phyloP scores from a whole-genome alignment of 2,888 invertebrate species.

The Idaea straminata region DNA sequence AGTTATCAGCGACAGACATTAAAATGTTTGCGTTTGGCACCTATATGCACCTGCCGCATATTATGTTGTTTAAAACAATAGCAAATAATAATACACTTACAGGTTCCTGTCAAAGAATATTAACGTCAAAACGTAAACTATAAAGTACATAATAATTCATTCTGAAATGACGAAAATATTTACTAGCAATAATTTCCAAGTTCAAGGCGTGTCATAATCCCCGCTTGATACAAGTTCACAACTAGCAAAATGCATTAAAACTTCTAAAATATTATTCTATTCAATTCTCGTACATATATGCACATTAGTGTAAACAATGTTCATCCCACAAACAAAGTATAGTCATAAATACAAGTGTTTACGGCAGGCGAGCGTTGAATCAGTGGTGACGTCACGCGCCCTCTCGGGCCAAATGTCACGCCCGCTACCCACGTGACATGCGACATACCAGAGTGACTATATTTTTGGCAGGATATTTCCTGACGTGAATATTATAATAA shows the following conservation, averaged over 20 bases:
- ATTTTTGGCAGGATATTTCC: slow-evolving; percentile 7
- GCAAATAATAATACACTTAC: no score
- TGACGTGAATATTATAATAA: no score
- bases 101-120: not conserved
- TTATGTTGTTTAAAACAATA: no score
- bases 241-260: not conserved
- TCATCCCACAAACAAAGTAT: slow-evolving; percentile 13
- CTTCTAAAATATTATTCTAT: not conserved
- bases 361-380: slow-evolving; percentile 40
- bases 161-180: not conserved
- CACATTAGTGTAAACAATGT: slow-evolving; percentile 3
- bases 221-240: not conserved
- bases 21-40: no score
- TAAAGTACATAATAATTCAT: not conserved
- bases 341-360: slow-evolving; percentile 19
- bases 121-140: not conserved
- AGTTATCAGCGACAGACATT: no score
- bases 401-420: slow-evolving; percentile 67
- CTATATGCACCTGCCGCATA: no score
- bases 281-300: not conserved
- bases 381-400: slow-evolving; percentile 61
- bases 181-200: not conserved
- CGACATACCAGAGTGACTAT: slow-evolving; percentile 3
- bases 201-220: not conserved
- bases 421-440: slow-evolving; percentile 60